Evolutionary conservation across 1,140 invertebrate genomes (phyloP).

Genomic region (Tribolium madens): DNA sequence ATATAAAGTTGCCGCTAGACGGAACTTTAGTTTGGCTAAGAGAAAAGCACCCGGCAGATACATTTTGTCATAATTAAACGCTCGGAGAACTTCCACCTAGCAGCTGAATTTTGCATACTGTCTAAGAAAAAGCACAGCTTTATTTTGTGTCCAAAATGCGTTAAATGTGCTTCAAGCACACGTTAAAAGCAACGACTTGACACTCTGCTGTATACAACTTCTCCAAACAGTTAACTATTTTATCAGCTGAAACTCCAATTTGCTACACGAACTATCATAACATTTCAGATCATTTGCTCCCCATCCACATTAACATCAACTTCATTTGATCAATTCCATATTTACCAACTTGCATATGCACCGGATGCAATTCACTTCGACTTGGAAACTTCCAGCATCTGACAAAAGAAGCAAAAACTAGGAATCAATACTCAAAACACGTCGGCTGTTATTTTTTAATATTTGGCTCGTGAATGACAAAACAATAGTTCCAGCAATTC

Average conservation of each 20-base stretch:
- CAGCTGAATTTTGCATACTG: conserved; percentile 34
- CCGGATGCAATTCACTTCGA: not conserved
- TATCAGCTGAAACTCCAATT: conserved; percentile 32
- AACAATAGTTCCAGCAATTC: not conserved
- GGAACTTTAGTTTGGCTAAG: conserved; percentile 35
- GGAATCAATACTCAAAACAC: not conserved
- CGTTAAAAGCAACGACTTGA: conserved; percentile 17
- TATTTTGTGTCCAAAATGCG: conserved; percentile 25
- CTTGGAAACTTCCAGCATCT: not conserved
- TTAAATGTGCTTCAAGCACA: not conserved
- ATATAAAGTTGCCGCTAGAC: conserved; percentile 24
- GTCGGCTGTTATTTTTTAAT: not conserved
- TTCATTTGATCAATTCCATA: conserved; percentile 28
- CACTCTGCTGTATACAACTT: conserved; percentile 32
- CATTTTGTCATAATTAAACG: conserved; percentile 39
- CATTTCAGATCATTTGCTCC: conserved; percentile 32
- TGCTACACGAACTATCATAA: conserved; percentile 31
- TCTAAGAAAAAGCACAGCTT: conserved; percentile 26
- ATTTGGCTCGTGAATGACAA: not conserved
- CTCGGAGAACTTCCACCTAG: conserved; percentile 15
- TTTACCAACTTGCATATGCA: conserved; percentile 16
- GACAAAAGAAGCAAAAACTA: conserved; percentile 15
- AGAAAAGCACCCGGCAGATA: conserved; percentile 35
- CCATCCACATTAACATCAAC: conserved; percentile 29
- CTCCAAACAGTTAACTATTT: conserved; percentile 23